Percentiles rank a stretch among this genome's conserved stretches.
Evolutionary conservation across 2,113 vertebrate species (phyloP).

Genomic region (Lontra canadensis): DNA sequence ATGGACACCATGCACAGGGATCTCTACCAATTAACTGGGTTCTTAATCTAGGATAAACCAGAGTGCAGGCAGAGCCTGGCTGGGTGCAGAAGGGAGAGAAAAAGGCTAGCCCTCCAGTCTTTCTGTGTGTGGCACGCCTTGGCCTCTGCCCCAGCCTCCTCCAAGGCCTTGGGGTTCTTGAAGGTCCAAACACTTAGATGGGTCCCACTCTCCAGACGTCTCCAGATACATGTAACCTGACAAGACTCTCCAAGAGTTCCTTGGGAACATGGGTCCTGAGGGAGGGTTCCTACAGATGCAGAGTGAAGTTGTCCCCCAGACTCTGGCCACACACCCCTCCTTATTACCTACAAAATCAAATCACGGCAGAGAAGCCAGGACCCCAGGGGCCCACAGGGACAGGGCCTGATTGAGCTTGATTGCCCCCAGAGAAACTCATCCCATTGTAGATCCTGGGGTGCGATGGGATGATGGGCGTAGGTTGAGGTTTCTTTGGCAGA

Average conservation of each 20-base stretch:
- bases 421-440: no score
- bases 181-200: no score
- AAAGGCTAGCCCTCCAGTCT: background rate
- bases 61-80: background rate
- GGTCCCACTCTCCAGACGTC: background rate
- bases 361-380: background rate
- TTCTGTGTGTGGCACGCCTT: background rate
- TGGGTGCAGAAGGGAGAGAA: background rate
- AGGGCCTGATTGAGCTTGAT: background rate
- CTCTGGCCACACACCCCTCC: rapidly evolving
- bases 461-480: rapidly evolving
- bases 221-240: rapidly evolving
- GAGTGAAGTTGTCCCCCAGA: background rate
- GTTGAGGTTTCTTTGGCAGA: rapidly evolving
- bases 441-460: background rate
- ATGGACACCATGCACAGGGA: background rate
- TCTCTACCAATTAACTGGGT: rapidly evolving
- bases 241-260: no score
- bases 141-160: background rate
- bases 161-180: background rate
- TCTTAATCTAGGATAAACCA: no score
- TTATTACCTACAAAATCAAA: rapidly evolving
- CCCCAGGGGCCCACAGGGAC: rapidly evolving
- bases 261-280: background rate
- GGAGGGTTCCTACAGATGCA: background rate